Percentiles rank a stretch among this genome's conserved stretches.
Conservation (phyloP, 2,888 invertebrate species). For the Hermodice carunculata region DNA sequence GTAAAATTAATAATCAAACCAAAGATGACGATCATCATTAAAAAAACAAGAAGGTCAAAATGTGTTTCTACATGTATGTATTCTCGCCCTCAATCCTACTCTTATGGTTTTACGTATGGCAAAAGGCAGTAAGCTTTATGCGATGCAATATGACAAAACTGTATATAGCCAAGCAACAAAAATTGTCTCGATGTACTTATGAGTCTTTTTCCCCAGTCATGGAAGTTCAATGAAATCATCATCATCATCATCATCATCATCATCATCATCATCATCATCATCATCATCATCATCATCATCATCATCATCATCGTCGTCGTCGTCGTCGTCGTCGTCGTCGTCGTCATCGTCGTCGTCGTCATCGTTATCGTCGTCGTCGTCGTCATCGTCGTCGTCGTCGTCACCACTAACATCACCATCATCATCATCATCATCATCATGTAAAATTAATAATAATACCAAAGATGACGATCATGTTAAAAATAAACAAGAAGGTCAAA, state of each 20-base stretch:
- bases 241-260: background rate
- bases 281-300: background rate
- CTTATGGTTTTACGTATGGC: no score
- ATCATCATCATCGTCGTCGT: background rate
- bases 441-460: background rate
- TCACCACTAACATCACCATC: background rate
- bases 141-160: no score
- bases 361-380: conserved; percentile 8
- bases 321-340: background rate
- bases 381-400: conserved; percentile 4
- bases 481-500: background rate
- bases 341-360: background rate
- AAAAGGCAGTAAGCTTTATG: no score
- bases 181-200: no score
- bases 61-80: no score
- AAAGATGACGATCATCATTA: no score
- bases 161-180: no score
- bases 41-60: no score
- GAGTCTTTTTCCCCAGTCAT: no score
- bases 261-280: conserved; percentile 14
- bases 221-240: no score
- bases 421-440: background rate
- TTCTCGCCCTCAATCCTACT: no score
- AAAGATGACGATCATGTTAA: background rate
- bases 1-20: no score